Evolutionary conservation across 2,113 vertebrate species (phyloP), one percentile per base, ranked within the genome.

Genomic region (Embiotoca jacksoni): DNA sequence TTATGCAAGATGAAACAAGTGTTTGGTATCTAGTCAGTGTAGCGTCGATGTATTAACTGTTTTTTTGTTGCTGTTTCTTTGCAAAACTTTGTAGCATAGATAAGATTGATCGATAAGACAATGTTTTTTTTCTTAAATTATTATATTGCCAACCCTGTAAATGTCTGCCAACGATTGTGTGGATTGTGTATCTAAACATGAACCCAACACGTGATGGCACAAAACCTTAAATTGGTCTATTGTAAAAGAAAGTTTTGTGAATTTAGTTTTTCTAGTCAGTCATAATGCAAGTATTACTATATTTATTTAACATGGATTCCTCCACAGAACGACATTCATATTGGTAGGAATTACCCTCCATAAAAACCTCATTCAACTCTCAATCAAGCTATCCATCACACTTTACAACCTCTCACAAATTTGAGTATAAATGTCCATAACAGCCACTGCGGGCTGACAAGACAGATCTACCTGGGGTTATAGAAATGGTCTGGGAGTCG

Each of bases 371-470:
- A 53, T 16, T 39, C 35, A 32, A 60, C 66, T 57, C 35, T 83
- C 82, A 73, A 80, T 84, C 90, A 76, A 81, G 63, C 62, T 69
- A 59, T 89, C 78, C 50, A 62, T 89, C 80, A 69, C 59, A 63
- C 65, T 90, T 86, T 84, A 88, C 54, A 72, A 60, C 72, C 71
- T 78, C 76, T 82, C 82, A 82, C 54, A 36, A 23, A 16, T 78
- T 84, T 75, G 67, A 78, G 88, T 86, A 90, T 87, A 88, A 89
- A 90, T 79, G 86, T 88, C 69, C 75, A 80, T 52, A 88, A 83
- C 70, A 68, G 72, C 72, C 67, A 55, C 77, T 13, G 52, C 77
- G 72, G 78, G 73, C 78, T 71, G 82, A 72, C 61, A 67, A 73
- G 77, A 72, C 75, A 60, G 53, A 82, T 82, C 75, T 83, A 84